Base-by-base conservation (phyloP, 2,797 vertebrate species). In the Valencia hispanica region DNA sequence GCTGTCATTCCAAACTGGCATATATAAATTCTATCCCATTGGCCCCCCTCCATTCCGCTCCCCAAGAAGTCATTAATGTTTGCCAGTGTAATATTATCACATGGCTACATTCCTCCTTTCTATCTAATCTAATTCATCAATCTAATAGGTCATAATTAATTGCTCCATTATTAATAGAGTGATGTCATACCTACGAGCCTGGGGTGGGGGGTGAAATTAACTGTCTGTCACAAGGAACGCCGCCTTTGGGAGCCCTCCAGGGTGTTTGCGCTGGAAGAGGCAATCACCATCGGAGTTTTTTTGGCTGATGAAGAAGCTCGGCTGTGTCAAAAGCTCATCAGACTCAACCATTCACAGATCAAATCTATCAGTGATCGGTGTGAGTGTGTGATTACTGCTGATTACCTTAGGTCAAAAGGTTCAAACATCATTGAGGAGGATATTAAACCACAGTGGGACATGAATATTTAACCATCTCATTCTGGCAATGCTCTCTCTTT, bases 401-500 rank as follows among this genome's bases (percentile, higher is more conserved):
- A 90, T 92, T 82, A 91, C 86, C 87, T 75, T 51, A 5, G 89
- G 91, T 93, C 87, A 80, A 73, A 74, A 82, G 89, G 91, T 92
- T 91, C 85, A 90, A 87, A 92, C 87, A 89, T 91, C 88, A 92
- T 74, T 34, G 85, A 82, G 80, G 90, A 94, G 92, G 93, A 93
- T 89, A 94, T 93, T 93, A 93, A 86, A 80, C 85, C 18, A 70
- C 75, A 30, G 79, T 70, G 86, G 85, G 88, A 85, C 91, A 94
- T 94, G 91, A 93, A 94, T 94, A 94, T 94, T 94, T 94, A 93
- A 94, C 87, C 81, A 86, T 91, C 91, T 93, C 92, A 90, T 91
- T 92, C 91, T 90, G 90, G 63, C 59, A 70, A 86, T 75, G 81
- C 86, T 84, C 70, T 80, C 78, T 86, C 90, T 86, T 86, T 81